phyloP scores from a whole-genome alignment of 2,113 vertebrate genomes.

The Elephas maximus region DNA sequence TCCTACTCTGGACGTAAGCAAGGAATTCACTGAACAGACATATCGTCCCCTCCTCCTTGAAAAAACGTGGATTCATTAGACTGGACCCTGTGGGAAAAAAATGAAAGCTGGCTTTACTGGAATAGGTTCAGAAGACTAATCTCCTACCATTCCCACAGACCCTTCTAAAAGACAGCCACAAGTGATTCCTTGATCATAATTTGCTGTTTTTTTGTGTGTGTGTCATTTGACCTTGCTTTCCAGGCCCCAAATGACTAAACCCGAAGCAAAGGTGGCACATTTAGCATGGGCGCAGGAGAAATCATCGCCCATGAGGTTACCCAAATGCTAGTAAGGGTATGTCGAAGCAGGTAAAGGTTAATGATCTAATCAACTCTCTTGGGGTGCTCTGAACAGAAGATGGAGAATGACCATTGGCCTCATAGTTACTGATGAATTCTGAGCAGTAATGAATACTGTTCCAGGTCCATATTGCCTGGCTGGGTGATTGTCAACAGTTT shows the following conservation, averaged over 20 bases:
- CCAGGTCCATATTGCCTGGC: not conserved
- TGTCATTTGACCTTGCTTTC: not conserved
- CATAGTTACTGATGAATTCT: not conserved
- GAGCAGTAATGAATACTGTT: not conserved
- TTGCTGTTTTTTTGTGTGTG: not conserved
- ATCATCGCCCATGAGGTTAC: not conserved
- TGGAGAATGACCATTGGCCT: not conserved
- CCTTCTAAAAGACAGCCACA: constrained; percentile 39
- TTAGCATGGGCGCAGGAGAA: not conserved
- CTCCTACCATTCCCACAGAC: constrained; percentile 12
- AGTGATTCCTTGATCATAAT: constrained; percentile 17
- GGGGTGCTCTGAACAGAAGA: not conserved
- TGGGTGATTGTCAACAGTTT: not conserved
- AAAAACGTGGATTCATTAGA: constrained; percentile 34
- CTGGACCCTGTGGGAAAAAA: not conserved
- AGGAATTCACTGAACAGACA: not conserved
- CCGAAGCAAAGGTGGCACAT: not conserved
- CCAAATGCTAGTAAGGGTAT: not conserved
- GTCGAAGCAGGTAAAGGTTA: constrained; percentile 38
- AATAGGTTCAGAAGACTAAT: constrained; percentile 31
- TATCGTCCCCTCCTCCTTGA: not conserved
- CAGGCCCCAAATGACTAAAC: not conserved
- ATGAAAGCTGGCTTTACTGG: not conserved
- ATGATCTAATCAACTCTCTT: not conserved
- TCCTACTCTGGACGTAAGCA: not conserved